Percentiles rank a stretch among this genome's conserved stretches.
These are phyloP conservation scores for Falcunculus frontatus DNA, from an alignment of 2,113 vertebrate species.

Conservation along the genomic window DNA sequence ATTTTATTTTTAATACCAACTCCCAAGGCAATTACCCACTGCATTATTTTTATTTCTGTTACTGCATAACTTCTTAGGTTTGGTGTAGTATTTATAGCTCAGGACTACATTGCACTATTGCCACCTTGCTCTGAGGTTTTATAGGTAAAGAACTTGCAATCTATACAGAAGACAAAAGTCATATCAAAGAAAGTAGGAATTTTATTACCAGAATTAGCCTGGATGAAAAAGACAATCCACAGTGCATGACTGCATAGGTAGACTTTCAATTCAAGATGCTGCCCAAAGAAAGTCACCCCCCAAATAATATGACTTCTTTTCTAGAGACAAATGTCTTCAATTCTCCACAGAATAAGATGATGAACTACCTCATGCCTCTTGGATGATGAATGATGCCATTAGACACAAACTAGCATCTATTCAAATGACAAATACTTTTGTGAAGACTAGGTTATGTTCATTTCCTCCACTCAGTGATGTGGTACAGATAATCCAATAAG, in stretches of 20 bases:
- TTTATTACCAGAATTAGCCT: background rate
- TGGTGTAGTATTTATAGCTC: background rate
- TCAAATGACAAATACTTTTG: background rate
- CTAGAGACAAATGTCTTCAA: background rate
- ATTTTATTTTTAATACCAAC: background rate
- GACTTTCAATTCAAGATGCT: background rate
- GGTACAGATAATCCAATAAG: background rate
- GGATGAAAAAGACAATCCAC: background rate
- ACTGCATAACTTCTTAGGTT: background rate
- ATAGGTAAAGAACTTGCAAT: background rate
- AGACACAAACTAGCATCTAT: background rate
- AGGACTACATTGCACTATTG: background rate
- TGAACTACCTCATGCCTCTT: constrained; percentile 48
- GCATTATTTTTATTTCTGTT: background rate
- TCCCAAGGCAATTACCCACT: background rate
- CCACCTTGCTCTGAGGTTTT: background rate
- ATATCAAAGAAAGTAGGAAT: background rate
- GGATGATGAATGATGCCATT: background rate
- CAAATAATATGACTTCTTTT: background rate
- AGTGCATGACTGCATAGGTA: background rate
- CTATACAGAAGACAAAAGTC: background rate
- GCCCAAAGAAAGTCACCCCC: background rate
- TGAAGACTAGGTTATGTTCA: background rate
- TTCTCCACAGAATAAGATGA: background rate
- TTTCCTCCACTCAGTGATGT: background rate